Evolutionary conservation across 2,113 vertebrate genomes (phyloP), one percentile per base, ranked within the genome.

Genomic region (Puntigrus tetrazona): DNA sequence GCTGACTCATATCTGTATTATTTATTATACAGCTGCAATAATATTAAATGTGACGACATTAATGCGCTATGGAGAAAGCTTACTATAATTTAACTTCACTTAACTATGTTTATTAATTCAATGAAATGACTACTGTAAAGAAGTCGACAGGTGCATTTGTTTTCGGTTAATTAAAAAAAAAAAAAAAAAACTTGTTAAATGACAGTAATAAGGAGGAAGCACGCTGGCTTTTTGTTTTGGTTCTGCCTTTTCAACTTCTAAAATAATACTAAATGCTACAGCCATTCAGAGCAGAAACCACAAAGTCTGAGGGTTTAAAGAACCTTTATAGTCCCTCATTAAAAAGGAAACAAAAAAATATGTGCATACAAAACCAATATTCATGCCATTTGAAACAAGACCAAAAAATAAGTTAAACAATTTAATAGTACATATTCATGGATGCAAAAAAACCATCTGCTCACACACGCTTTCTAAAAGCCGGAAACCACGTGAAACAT

Each of bases 231-330:
- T 38, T 38, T 78, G 75, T 78, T 59, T 78, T 59, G 52, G 31
- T 78, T 78, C 75, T 78, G 75, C 34, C 75, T 78, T 78, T 77
- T 78, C 7, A 0, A 41, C 75, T 59, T n/a, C 75, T 16, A 38
- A 59, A 78, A 59, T 25, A 78, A 78, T 78, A 34, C 20, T 25
- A n/a, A 76, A 52, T 52, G 27, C 27, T 22, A 38, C 50, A 78
- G 50, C 29, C 4, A 14, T 38, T 78, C 31, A 57, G 20, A 55
- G 31, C 22, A 59, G 10, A 77, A 78, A 78, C 31, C 75, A 38
- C 29, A 25, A n/a, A 76, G 20, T 25, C 31, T 78, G 20, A 0
- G 13, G 27, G 0, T 63, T 18, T 18, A 8, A 34, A 76, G 10
- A 5, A 57, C 47, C 9, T 34, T 52, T 55, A 34, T 13, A 57